Conservation (phyloP, 2,888 invertebrate genomes). For the Chrysolina oricalcia region DNA sequence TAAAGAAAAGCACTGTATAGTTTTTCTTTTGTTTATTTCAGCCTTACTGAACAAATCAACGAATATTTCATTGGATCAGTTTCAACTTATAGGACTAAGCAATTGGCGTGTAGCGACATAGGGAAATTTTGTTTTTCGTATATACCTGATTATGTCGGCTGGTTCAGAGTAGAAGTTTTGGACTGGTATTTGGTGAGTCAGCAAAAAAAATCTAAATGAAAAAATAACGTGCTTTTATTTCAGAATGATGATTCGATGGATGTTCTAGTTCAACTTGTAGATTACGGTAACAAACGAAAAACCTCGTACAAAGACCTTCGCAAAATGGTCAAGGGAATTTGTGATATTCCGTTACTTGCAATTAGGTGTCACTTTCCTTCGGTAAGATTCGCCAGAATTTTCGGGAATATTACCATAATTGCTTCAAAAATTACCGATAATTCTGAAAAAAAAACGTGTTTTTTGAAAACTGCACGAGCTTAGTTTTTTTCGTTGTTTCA, state of each 20-base stretch:
- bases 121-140: constrained; percentile 57
- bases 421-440: background rate
- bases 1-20: no score
- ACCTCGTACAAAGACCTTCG: constrained; percentile 54
- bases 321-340: constrained; percentile 51
- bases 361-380: constrained; percentile 59
- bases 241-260: constrained; percentile 53
- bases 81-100: constrained; percentile 49
- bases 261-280: constrained; percentile 57
- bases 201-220: background rate
- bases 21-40: background rate
- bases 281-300: constrained; percentile 57
- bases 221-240: constrained; percentile 34
- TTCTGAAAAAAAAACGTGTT: no score
- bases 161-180: constrained; percentile 58
- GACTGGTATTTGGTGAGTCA: constrained; percentile 56
- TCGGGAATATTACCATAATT: background rate
- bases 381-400: constrained; percentile 43
- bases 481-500: no score
- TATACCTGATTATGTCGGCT: constrained; percentile 48
- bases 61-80: constrained; percentile 42
- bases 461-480: no score
- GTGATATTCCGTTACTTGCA: constrained; percentile 57
- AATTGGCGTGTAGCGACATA: constrained; percentile 51
- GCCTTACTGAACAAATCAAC: constrained; percentile 49